Base-by-base conservation (phyloP, 1,140 invertebrate genomes). In the Drusus annulatus region DNA sequence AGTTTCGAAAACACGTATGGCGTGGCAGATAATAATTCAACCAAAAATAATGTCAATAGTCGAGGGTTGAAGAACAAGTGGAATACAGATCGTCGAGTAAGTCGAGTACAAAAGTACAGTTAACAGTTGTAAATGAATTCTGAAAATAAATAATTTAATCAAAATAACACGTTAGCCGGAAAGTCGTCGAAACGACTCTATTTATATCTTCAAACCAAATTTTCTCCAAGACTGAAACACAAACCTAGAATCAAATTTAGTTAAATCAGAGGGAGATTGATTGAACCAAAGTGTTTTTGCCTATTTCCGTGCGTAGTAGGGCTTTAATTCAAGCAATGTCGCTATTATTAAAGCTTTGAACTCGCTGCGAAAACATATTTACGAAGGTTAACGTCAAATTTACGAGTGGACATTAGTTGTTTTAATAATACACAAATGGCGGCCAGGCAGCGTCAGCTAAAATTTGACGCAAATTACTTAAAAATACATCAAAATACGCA, bases 351-450 rank as follows among this genome's bases (percentile, higher is more conserved):
- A 16, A 25, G 68, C 68, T 17, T 25, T 19, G 68, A 51, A 51
- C 51, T 71, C 68, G 8, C 17, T 25, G 68, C 45, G 68, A 25
- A 71, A 71, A 54, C 3, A 71, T 71, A 71, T 71, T 71, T 71
- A 71, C 25, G 68, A 25, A 51, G 68, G 54, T 71, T 71, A 71
- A 65, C 16, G 68, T 54, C 50, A 15, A 13, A 71, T 71, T 71
- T 71, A 71, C 51, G 68, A 51, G 68, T 52, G 68, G 45, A 71
- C 68, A 71, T 71, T 71, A 71, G 68, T 71, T 71, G 52, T 45
- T 71, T 71, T 54, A 71, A 71, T 71, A 71, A 71, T 51, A 71
- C 68, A 52, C 68, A 71, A 52, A 71, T 52, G 45, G 68, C 68
- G 45, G 45, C 4, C 7, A 50, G 19, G 68, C 50, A 25, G 5